These are phyloP conservation scores for Eristalinus sepulchralis DNA, from an alignment of 2,888 invertebrate species.

Conservation along the genomic window DNA sequence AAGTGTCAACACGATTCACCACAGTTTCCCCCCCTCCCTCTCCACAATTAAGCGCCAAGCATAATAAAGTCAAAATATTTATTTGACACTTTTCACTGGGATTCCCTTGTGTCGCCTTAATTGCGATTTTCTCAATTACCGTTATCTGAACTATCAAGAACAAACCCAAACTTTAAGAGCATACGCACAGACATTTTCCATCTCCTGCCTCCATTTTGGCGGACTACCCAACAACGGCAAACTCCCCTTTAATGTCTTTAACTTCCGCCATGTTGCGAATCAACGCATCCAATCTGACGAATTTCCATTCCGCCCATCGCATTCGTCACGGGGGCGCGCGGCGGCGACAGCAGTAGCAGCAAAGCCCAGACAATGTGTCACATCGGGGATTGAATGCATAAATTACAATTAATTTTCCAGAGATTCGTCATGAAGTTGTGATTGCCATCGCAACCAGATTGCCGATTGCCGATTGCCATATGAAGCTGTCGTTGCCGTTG, in stretches of 20 bases:
- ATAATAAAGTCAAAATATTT: too few relatives aligned
- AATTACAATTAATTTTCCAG: slow-evolving; percentile 51
- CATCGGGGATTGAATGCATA: slow-evolving; percentile 31
- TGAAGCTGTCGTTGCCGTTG: not conserved
- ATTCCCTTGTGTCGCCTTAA: too few relatives aligned
- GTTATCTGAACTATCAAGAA: too few relatives aligned
- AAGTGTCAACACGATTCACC: too few relatives aligned
- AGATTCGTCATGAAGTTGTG: slow-evolving; percentile 42
- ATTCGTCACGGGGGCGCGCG: not conserved
- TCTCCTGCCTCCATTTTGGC: too few relatives aligned
- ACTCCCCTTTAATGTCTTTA: not conserved
- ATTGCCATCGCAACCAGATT: not conserved
- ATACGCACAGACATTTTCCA: too few relatives aligned
- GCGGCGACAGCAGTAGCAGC: not conserved
- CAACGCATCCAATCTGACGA: not conserved
- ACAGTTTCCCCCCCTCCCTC: too few relatives aligned
- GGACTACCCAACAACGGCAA: not conserved
- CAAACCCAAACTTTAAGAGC: too few relatives aligned
- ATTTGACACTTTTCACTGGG: too few relatives aligned
- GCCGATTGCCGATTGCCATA: not conserved
- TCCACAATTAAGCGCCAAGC: too few relatives aligned
- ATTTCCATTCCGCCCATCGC: not conserved
- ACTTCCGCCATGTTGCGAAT: not conserved
- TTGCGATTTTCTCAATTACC: too few relatives aligned
- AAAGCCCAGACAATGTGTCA: not conserved